Base-by-base conservation (phyloP, 2,113 vertebrate genomes). In the Fregetta grallaria region DNA sequence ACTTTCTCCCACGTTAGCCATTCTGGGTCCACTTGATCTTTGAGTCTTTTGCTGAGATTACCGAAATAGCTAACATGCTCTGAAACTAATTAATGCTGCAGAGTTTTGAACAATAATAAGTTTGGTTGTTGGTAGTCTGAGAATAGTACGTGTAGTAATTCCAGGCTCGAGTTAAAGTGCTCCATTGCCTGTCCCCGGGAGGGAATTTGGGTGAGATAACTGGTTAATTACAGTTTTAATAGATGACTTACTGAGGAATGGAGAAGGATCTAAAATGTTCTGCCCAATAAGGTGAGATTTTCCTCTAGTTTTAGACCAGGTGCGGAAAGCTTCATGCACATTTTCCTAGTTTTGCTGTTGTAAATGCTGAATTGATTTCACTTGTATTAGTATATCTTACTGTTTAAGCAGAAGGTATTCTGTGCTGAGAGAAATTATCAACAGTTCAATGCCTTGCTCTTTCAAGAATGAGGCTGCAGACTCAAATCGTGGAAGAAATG, bases 41-140 rank as follows among this genome's bases (percentile, higher is more conserved):
- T 0, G 1, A 38, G 26, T 72, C 55, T 15, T 72, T 72, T 86
- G 58, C 66, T 38, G 58, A 68, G 50, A 42, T 77, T 52, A 62
- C n/a, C 0, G 0, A 52, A 78, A 56, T 23, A 21, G 18, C 0
- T 1, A 66, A 55, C 8, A 3, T 5, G 5, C 30, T 63, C 20
- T 38, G 36, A 67, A 88, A 63, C 23, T 36, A 34, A 30, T 36
- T 56, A 34, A 14, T 0, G 1, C 56, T 56, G 40, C 23, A 92
- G 62, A 71, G 49, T 27, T 78, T n/a, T 44, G 27, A 61, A 44
- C 20, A 56, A 3, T 47, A 38, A 3, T 52, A 40, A 38, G 13
- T 49, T 79, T 9, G 25, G 9, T 70, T 8, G 6, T 58, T 47
- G 50, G 15, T 88, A 34, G 27, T 50, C 14, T 76, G 40, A 86